Conservation (phyloP, 2,797 vertebrate genomes). For the Simalia tracyae region DNA sequence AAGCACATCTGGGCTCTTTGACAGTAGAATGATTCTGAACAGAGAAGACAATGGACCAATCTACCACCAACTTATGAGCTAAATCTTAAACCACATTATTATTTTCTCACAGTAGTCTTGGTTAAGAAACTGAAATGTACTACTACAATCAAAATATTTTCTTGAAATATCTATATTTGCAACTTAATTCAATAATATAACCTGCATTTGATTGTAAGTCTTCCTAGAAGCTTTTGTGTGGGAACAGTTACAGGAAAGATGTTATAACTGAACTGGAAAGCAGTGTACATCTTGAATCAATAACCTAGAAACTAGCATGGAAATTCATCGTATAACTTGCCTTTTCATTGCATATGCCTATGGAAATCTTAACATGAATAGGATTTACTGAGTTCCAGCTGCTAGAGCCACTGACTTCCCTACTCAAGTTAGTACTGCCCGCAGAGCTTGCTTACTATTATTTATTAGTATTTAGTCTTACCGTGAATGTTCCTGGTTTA, state of each 20-base stretch:
- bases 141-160: neutral
- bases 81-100: neutral
- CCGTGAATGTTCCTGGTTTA: neutral
- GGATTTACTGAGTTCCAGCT: slow-evolving; percentile 28
- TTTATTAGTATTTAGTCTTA: slow-evolving; percentile 14
- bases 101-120: neutral
- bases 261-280: slow-evolving; percentile 42
- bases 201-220: slow-evolving; percentile 30
- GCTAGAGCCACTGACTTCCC: neutral
- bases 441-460: neutral
- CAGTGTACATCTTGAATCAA: slow-evolving; percentile 23
- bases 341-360: slow-evolving; percentile 39
- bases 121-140: neutral
- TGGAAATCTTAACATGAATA: slow-evolving; percentile 36
- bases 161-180: neutral
- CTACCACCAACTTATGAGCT: neutral
- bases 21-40: neutral
- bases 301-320: slow-evolving; percentile 40
- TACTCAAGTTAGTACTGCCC: neutral
- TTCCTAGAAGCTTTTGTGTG: slow-evolving; percentile 33
- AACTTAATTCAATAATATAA: slow-evolving; percentile 34
- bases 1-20: neutral
- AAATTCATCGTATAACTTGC: slow-evolving; percentile 29
- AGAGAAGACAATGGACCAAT: neutral
- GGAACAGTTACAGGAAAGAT: slow-evolving; percentile 12